Conservation (phyloP, 2,888 invertebrate species). For the Dermolepida albohirtum region DNA sequence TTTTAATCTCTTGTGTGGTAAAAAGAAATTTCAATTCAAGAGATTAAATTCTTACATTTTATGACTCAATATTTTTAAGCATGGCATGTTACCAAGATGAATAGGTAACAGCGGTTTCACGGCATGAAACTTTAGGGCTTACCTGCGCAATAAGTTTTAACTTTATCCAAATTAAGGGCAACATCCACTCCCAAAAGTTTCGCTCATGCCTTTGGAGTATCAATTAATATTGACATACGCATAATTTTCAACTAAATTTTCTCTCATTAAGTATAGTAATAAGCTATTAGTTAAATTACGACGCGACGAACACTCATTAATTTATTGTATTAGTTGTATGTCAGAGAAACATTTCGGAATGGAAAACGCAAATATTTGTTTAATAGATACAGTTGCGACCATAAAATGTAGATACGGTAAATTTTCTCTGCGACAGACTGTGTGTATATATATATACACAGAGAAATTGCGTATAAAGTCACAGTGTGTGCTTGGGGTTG, state of each 20-base stretch:
- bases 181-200: neutral
- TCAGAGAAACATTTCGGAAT: too few species aligned
- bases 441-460: too few species aligned
- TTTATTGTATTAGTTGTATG: too few species aligned
- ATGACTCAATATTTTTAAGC: neutral
- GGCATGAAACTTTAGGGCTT: neutral
- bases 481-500: too few species aligned
- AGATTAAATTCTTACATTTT: constrained; percentile 3
- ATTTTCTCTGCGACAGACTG: too few species aligned
- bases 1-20: neutral
- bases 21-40: neutral
- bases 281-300: too few species aligned
- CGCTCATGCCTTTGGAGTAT: neutral
- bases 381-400: too few species aligned
- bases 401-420: too few species aligned
- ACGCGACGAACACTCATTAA: too few species aligned
- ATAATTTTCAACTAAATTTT: constrained; percentile 4
- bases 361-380: too few species aligned
- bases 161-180: neutral
- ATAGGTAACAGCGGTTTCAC: constrained; percentile 4
- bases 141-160: too few species aligned
- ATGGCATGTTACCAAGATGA: neutral
- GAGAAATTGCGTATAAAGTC: too few species aligned
- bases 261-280: neutral
- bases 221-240: constrained; percentile 7